Base-by-base conservation (phyloP, 2,888 invertebrate species). In the Pseudanteris insignis region DNA sequence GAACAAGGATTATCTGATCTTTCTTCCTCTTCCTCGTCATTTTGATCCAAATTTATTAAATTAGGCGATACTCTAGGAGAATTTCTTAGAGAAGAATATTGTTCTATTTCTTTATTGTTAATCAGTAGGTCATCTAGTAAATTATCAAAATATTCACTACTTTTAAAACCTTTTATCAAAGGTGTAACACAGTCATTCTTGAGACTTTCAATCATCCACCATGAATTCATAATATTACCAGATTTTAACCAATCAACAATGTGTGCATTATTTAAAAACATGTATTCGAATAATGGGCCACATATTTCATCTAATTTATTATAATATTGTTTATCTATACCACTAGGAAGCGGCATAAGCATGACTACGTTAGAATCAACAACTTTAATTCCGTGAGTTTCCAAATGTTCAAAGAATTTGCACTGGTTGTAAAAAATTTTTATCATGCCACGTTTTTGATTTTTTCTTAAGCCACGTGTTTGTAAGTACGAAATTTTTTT, bases 391-490 rank as follows among this genome's bases (percentile, higher is more conserved):
- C 65, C 51, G 40, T 79, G 78, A 2, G 40, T 26, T 33, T 69
- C 68, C 9, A 79, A 28, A 40, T 79, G 78, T n/a, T 72, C 68
- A 25, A 77, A 70, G 18, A 78, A 76, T 48, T 73, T 74, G 37
- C 79, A 79, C 36, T 75, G 77, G 53, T 79, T 79, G 51, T 77
- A 77, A 40, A 79, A 79, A 18, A 79, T 43, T 18, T 66, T 65
- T 4, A 71, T 65, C 8, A 65, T 65, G 0, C 73, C 78, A 15
- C 66, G 51, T 33, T 70, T 73, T 1, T 70, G 57, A n/a, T 53
- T 60, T 10, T 64, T 68, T 1, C 47, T 58, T n/a, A 75, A 40
- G 2, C 76, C 74, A 50, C 65, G 70, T 8, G 44, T 32, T 34
- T 60, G 54, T 2, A 78, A 44, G 40, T 75, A 72, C 3, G 34